phyloP scores from a whole-genome alignment of 1,140 invertebrate genomes.

The Macrobrachium nipponense region DNA sequence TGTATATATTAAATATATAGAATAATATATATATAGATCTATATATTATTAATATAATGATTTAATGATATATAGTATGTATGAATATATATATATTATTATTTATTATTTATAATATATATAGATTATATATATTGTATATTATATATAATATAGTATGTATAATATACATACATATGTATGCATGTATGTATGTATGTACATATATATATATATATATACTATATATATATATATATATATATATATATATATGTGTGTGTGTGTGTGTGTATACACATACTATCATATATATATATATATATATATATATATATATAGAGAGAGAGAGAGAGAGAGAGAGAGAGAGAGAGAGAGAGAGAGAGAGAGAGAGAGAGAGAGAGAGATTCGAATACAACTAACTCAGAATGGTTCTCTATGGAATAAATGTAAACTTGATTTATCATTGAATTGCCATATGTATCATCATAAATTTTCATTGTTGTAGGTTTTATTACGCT shows the following conservation, averaged over 20 bases:
- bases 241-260: too few species aligned
- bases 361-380: background rate
- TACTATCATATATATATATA: background rate
- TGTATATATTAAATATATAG: conserved; percentile 15
- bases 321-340: background rate
- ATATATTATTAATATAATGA: too few species aligned
- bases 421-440: too few species aligned
- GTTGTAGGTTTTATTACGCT: conserved; percentile 65
- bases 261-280: too few species aligned
- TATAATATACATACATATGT: background rate
- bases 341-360: background rate
- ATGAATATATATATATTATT: background rate
- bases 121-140: conserved; percentile 15
- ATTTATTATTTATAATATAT: conserved; percentile 1
- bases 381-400: background rate
- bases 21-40: background rate
- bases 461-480: background rate
- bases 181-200: too few species aligned
- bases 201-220: too few species aligned
- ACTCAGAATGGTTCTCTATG: too few species aligned
- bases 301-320: background rate
- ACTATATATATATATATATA: too few species aligned
- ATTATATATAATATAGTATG: background rate
- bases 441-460: too few species aligned
- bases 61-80: background rate